A percentile compares a stretch with the other conserved stretches of the same genome.
Evolutionary conservation across 2,888 invertebrate species (phyloP).

Genomic region (Nomada goodeniana): DNA sequence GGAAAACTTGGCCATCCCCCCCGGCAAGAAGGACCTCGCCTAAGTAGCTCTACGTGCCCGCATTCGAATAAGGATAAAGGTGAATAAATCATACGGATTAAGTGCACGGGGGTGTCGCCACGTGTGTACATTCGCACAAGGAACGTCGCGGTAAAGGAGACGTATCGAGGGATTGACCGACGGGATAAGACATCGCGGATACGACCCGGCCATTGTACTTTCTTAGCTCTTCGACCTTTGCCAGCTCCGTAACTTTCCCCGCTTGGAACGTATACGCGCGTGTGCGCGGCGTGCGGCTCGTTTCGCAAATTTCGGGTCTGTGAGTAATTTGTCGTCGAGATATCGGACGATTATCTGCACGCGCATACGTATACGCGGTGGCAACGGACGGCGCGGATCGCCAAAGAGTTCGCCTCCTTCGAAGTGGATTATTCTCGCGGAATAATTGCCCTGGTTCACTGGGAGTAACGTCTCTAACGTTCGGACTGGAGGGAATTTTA

Average conservation of each 20-base stretch:
- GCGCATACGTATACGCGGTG: not conserved
- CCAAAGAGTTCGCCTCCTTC: not conserved
- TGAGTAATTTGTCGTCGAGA: not conserved
- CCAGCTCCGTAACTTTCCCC: not conserved
- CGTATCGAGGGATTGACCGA: slow-evolving; percentile 3
- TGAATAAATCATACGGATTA: slow-evolving; percentile 51
- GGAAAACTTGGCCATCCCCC: slow-evolving; percentile 51
- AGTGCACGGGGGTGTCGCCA: slow-evolving; percentile 20
- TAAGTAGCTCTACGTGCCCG: slow-evolving; percentile 21
- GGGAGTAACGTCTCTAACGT: slow-evolving; percentile 12
- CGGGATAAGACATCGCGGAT: slow-evolving; percentile 9
- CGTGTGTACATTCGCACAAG: not conserved
- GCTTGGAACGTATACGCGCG: not conserved
- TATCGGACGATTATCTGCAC: not conserved
- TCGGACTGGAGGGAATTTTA: not conserved
- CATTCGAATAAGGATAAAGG: slow-evolving; percentile 32
- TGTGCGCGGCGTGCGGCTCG: not conserved
- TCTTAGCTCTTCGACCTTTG: not conserved
- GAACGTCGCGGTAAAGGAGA: not conserved
- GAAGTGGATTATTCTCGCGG: not conserved
- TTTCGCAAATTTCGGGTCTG: not conserved
- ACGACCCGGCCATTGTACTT: not conserved
- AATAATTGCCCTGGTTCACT: not conserved
- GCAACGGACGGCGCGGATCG: not conserved
- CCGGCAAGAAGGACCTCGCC: slow-evolving; percentile 14